These are phyloP conservation scores for Sibirionetta formosa DNA, from an alignment of 2,797 vertebrate species.

Conservation along the genomic window DNA sequence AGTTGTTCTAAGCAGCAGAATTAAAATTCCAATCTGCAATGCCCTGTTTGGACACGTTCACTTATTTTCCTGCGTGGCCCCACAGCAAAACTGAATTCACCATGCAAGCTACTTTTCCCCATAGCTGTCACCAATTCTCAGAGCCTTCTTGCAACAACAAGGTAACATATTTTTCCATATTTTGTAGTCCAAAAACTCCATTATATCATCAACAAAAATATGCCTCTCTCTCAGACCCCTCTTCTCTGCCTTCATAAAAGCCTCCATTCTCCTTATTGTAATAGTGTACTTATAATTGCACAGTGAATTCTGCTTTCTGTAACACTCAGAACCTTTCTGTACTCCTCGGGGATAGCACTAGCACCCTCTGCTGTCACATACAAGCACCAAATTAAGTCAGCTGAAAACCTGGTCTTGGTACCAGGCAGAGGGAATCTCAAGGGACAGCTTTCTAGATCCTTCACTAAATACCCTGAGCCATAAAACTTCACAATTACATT, in stretches of 20 bases:
- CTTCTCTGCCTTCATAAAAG: background rate
- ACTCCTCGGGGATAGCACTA: slow-evolving; percentile 4
- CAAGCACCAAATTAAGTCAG: background rate
- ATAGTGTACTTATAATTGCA: fast-evolving
- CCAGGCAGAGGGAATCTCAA: background rate
- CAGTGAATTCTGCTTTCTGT: fast-evolving
- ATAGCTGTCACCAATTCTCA: background rate
- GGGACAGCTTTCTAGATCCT: background rate
- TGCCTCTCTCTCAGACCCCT: background rate
- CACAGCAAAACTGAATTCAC: background rate
- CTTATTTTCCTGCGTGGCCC: fast-evolving
- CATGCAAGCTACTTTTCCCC: background rate
- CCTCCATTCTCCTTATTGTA: background rate
- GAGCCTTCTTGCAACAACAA: background rate
- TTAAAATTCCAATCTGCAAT: background rate
- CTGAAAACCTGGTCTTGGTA: background rate
- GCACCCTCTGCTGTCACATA: slow-evolving; percentile 68
- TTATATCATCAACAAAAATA: background rate
- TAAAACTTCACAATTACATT: background rate
- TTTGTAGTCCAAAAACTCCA: background rate
- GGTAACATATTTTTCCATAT: background rate
- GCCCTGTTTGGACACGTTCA: background rate
- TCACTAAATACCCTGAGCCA: background rate
- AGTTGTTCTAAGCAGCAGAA: background rate
- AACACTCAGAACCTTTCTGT: fast-evolving